These are phyloP conservation scores for Laticauda colubrina DNA, from an alignment of 2,113 vertebrate genomes.

Conservation along the genomic window DNA sequence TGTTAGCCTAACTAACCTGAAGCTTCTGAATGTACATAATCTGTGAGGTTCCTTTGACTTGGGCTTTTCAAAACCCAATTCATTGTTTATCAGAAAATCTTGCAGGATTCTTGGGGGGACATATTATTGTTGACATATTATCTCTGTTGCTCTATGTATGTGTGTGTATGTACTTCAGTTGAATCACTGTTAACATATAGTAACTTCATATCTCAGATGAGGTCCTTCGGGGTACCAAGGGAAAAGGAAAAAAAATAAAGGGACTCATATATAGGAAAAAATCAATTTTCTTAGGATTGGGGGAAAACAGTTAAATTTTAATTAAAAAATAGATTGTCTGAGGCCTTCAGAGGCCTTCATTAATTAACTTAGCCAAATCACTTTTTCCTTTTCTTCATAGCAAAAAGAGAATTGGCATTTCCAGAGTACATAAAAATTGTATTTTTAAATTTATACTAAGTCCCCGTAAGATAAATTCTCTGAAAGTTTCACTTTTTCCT, in stretches of 20 bases:
- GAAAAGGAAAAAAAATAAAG: slow-evolving; percentile 1
- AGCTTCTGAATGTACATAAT: not conserved
- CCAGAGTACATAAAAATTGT: slow-evolving; percentile 11
- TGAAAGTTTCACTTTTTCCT: not conserved
- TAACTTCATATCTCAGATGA: slow-evolving; percentile 6
- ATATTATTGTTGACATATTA: not conserved
- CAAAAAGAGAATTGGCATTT: slow-evolving; percentile 25
- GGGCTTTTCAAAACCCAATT: not conserved
- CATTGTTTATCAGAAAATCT: not conserved
- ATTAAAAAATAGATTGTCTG: slow-evolving; percentile 50
- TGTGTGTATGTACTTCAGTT: not conserved
- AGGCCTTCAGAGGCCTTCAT: slow-evolving; percentile 17
- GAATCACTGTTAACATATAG: not conserved
- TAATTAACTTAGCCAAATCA: slow-evolving; percentile 37
- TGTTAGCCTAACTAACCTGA: not conserved
- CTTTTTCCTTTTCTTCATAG: slow-evolving; percentile 19
- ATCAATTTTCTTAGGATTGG: slow-evolving; percentile 44
- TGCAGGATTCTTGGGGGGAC: not conserved
- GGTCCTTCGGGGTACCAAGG: slow-evolving; percentile 6
- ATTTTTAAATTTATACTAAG: slow-evolving; percentile 1
- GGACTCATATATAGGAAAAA: slow-evolving; percentile 31
- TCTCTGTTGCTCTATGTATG: not conserved
- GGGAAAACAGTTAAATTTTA: slow-evolving; percentile 47
- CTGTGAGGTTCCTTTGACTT: not conserved
- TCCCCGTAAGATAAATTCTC: not conserved